These are phyloP conservation scores for Saccostrea cuccullata DNA, from an alignment of 1,140 invertebrate species.

Conservation along the genomic window DNA sequence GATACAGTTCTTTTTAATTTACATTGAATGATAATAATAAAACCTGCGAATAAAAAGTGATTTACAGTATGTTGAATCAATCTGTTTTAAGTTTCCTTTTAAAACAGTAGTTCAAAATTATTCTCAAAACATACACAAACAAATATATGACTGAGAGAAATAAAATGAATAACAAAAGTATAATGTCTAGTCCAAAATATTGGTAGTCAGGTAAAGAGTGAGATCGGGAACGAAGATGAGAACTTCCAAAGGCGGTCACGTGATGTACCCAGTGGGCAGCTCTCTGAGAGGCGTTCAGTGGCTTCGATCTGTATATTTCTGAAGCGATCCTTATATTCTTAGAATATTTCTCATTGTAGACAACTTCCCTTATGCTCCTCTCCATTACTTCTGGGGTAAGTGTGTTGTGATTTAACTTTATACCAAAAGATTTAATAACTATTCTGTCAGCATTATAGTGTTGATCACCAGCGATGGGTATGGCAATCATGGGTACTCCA, in stretches of 20 bases:
- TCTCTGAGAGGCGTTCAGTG: slow-evolving; percentile 55
- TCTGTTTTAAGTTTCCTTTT: neutral
- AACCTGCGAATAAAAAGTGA: no score
- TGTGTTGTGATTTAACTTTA: slow-evolving; percentile 50
- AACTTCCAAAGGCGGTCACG: slow-evolving; percentile 67
- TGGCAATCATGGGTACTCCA: slow-evolving; percentile 79
- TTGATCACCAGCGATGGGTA: slow-evolving; percentile 87
- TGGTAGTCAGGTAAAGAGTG: slow-evolving; percentile 64
- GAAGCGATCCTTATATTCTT: slow-evolving; percentile 62
- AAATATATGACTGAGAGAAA: neutral
- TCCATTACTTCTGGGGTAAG: slow-evolving; percentile 47
- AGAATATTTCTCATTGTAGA: slow-evolving; percentile 57
- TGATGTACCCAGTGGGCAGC: slow-evolving; percentile 68
- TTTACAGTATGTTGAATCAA: no score
- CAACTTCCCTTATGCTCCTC: slow-evolving; percentile 52
- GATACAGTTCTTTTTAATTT: no score
- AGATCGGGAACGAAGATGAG: slow-evolving; percentile 62
- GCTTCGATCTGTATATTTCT: slow-evolving; percentile 59
- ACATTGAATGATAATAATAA: no score
- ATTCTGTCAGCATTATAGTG: slow-evolving; percentile 74
- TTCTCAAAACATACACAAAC: neutral
- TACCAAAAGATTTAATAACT: slow-evolving; percentile 53
- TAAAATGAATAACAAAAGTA: neutral
- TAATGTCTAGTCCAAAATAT: slow-evolving; percentile 47
- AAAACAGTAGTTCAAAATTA: neutral